A percentile compares a stretch with the other conserved stretches of the same genome.
Conservation (phyloP, 2,797 vertebrate genomes). For the Sus cebifrons region DNA sequence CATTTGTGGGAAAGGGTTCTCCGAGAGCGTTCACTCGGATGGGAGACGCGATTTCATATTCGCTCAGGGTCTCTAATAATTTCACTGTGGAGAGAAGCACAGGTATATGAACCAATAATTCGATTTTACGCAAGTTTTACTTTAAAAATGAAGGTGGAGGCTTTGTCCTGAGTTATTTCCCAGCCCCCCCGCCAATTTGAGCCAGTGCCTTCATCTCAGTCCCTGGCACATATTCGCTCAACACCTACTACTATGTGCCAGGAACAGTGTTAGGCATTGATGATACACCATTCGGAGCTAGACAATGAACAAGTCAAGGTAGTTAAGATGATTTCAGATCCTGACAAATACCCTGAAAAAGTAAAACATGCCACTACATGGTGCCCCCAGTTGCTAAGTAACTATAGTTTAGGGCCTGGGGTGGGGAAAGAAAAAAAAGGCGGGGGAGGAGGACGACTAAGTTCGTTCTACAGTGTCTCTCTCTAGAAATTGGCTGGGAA, state of each 20-base stretch:
- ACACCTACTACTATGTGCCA: conserved; percentile 68
- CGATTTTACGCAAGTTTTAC: conserved; percentile 27
- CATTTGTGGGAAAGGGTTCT: conserved; percentile 94
- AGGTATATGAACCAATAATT: conserved; percentile 70
- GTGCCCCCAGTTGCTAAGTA: conserved; percentile 34
- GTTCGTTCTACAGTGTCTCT: not conserved
- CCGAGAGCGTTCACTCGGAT: conserved; percentile 96
- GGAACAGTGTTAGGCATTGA: not conserved
- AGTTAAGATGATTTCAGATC: not conserved
- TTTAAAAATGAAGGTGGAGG: conserved; percentile 62
- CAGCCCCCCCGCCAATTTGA: not conserved
- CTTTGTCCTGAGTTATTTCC: conserved; percentile 39
- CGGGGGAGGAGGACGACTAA: not conserved
- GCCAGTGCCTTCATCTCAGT: not conserved
- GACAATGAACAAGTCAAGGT: conserved; percentile 30
- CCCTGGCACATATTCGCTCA: conserved; percentile 47
- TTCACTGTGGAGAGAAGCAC: conserved; percentile 89
- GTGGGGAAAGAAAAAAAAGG: not conserved
- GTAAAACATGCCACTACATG: conserved; percentile 13
- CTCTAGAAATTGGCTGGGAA: conserved; percentile 43
- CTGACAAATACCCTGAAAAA: conserved; percentile 26
- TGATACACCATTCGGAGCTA: not conserved
- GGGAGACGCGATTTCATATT: conserved; percentile 97
- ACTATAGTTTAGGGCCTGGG: not conserved
- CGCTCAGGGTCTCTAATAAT: conserved; percentile 92